Base-by-base conservation (phyloP, 2,888 invertebrate species). In the Dynastes grantii region DNA sequence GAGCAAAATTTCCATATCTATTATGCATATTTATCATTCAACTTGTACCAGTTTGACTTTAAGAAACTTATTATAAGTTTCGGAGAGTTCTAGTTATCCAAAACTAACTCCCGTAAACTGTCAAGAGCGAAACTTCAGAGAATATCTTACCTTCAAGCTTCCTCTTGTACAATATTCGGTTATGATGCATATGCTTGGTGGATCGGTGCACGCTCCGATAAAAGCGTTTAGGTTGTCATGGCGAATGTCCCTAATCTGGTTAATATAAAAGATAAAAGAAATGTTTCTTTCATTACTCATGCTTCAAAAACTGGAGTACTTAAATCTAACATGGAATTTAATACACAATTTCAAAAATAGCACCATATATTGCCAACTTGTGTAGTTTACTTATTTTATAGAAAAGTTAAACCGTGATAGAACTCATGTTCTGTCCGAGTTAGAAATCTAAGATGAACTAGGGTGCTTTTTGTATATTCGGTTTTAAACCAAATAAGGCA, bases 141-240 rank as follows among this genome's bases (percentile, higher is more conserved):
- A 11, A 64, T 68, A 64, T 58, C 53, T 88, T 90, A 95, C 98
- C 93, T 96, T 96, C 80, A 98, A 92, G 86, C 97, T 97, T 76
- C 97, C 97, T 80, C 97, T 91, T 13, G 95, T 94, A 88, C 97
- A 97, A 88, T 97, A 97, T 86, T 96, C 95, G 0, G 96, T 95
- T 71, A 97, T 92, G 83, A 97, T 94, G 89, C 96, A 97, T 85
- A 97, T 95, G 86, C 96, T 95, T 0, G 97, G 96, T 1, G 96
- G 94, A 85, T 97, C 97, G 13, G 96, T 95, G 86, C 96, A 97
- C 13, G 97, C 97, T 68, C 97, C 97, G 81, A 97, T 95, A 86
- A 97, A 97, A 13, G 96, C 95, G 86, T 97, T 97, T 79, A 98
- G 90, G 88, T 98, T 98, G 88, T 97, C 97, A 86, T 98, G 97